Evolutionary conservation across 2,113 vertebrate species (phyloP).

Genomic region (Onychostruthus taczanowskii): DNA sequence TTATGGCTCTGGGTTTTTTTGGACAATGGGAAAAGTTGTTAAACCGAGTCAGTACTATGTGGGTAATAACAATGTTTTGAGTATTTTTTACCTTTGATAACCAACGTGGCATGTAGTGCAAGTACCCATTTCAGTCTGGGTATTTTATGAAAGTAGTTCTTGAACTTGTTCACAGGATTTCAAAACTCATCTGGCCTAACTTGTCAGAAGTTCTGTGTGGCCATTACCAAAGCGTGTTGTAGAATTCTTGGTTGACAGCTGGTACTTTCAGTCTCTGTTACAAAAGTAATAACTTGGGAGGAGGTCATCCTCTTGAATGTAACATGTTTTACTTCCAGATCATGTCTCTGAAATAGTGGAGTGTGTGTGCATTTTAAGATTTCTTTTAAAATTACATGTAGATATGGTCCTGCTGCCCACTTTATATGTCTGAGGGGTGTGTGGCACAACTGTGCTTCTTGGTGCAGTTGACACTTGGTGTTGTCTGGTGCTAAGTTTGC

Average conservation of each 20-base stretch:
- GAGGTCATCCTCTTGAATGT: not conserved
- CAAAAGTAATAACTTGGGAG: not conserved
- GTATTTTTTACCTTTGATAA: not conserved
- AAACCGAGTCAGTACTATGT: fast-evolving
- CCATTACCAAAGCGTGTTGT: not conserved
- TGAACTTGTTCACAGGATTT: fast-evolving
- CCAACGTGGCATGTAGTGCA: not conserved
- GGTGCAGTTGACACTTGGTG: not conserved
- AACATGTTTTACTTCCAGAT: not conserved
- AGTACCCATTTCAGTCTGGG: fast-evolving
- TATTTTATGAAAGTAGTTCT: not conserved
- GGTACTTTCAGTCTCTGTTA: not conserved
- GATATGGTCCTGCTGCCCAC: not conserved
- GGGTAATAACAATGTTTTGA: not conserved
- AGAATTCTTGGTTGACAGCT: not conserved
- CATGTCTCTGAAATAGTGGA: not conserved
- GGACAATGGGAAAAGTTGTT: not conserved
- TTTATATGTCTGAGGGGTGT: not conserved
- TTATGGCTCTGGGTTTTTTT: not conserved
- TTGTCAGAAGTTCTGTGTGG: not conserved
- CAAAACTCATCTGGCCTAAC: not conserved
- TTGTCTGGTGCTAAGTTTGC: not conserved
- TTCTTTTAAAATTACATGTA: not conserved
- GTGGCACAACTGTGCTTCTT: not conserved
- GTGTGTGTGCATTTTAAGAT: not conserved